Conservation (phyloP, 1,140 invertebrate genomes). For the Brachionus rotundiformis region DNA sequence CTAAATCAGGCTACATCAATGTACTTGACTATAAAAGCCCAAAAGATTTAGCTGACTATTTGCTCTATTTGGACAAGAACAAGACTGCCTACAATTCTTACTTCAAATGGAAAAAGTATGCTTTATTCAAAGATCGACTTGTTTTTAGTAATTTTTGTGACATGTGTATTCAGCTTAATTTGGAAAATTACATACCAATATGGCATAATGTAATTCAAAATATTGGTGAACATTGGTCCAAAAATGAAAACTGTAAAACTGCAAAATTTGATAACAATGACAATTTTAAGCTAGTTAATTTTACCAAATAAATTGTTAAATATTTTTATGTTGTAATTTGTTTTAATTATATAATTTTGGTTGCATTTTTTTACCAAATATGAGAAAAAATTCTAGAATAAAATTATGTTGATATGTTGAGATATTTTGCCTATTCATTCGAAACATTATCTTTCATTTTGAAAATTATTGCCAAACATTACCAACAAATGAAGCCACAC, state of each 20-base stretch:
- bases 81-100: constrained; percentile 18
- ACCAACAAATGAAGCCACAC: background rate
- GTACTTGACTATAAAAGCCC: constrained; percentile 51
- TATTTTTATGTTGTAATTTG: background rate
- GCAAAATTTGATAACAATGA: background rate
- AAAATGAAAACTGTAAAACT: constrained; percentile 5
- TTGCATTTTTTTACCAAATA: background rate
- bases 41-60: constrained; percentile 53
- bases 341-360: background rate
- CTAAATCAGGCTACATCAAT: constrained; percentile 49
- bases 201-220: background rate
- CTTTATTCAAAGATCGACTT: background rate
- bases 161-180: constrained; percentile 25
- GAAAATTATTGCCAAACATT: background rate
- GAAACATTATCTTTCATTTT: background rate
- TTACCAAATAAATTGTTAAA: background rate
- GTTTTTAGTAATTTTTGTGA: constrained; percentile 34
- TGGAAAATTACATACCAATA: background rate
- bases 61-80: constrained; percentile 52
- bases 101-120: constrained; percentile 36
- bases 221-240: background rate
- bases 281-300: too few relatives aligned
- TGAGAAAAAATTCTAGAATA: background rate
- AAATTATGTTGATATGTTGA: constrained; percentile 3
- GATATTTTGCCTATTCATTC: background rate